Conservation (phyloP, 2,113 vertebrate species). For the Lepus europaeus region DNA sequence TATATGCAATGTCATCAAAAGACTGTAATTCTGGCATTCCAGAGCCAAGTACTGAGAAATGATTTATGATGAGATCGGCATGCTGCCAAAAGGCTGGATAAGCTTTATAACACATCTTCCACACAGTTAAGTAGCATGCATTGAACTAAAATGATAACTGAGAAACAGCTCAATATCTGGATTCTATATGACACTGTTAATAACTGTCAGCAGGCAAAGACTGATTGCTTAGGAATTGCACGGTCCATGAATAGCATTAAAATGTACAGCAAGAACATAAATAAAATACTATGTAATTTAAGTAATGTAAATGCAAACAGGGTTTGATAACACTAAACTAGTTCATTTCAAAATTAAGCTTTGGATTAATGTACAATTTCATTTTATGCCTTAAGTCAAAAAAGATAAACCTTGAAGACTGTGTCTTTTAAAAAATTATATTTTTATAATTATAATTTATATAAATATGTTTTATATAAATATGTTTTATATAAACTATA, state of each 20-base stretch:
- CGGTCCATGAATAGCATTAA: conserved; percentile 88
- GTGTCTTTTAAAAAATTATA: too few relatives aligned
- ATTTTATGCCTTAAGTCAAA: conserved; percentile 90
- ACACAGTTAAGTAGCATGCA: conserved; percentile 98
- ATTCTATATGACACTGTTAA: conserved; percentile 87
- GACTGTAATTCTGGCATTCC: conserved; percentile 84
- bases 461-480: too few relatives aligned
- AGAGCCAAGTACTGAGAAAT: too few relatives aligned
- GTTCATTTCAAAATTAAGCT: conserved; percentile 89
- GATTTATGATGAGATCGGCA: conserved; percentile 89
- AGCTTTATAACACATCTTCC: conserved; percentile 90
- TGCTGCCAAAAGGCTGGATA: too few relatives aligned
- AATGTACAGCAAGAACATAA: conserved; percentile 85
- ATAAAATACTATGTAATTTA: conserved; percentile 85
- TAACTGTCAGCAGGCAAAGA: conserved; percentile 86
- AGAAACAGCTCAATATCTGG: conserved; percentile 82
- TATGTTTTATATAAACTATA: too few relatives aligned
- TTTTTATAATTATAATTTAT: too few relatives aligned
- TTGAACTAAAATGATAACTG: conserved; percentile 92
- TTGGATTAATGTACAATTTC: conserved; percentile 88
- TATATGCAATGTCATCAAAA: conserved; percentile 98
- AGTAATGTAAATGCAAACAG: conserved; percentile 87
- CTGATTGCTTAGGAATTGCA: conserved; percentile 90
- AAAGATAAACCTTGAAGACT: conserved; percentile 87
- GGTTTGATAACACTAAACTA: conserved; percentile 91